phyloP scores from a whole-genome alignment of 1,140 invertebrate genomes.

The Cotesia typhae region DNA sequence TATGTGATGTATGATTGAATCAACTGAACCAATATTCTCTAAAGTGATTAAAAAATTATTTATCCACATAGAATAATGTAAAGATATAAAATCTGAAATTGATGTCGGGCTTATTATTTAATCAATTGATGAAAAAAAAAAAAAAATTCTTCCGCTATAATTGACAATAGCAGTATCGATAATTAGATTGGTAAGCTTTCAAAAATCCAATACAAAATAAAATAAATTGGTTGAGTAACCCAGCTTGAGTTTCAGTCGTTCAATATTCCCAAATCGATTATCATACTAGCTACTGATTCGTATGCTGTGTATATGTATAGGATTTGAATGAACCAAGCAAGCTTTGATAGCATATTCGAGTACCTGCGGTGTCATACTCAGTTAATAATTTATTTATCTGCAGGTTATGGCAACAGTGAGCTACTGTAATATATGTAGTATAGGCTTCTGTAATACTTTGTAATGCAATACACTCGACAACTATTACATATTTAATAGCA shows the following conservation, averaged over 20 bases:
- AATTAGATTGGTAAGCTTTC: not conserved
- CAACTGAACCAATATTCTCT: no score
- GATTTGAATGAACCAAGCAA: not conserved
- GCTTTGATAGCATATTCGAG: not conserved
- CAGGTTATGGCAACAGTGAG: slow-evolving; percentile 3
- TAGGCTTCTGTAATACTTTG: slow-evolving; percentile 20
- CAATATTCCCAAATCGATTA: slow-evolving; percentile 15
- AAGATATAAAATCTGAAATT: no score
- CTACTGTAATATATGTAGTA: slow-evolving; percentile 9
- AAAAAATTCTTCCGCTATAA: no score
- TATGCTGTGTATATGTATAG: not conserved
- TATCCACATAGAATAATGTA: no score
- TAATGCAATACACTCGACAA: not conserved
- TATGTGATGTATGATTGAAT: no score
- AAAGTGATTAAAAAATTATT: no score
- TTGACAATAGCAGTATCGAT: not conserved
- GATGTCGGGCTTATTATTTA: no score
- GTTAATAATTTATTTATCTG: slow-evolving; percentile 33
- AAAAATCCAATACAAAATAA: not conserved
- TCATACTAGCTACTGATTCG: slow-evolving; percentile 1
- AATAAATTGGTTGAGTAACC: not conserved
- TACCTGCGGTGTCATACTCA: not conserved
- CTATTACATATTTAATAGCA: slow-evolving; percentile 3
- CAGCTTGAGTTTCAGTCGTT: not conserved
- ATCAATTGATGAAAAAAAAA: no score